Conservation (phyloP, 2,888 invertebrate genomes). For the Drosophila stalkeri region DNA sequence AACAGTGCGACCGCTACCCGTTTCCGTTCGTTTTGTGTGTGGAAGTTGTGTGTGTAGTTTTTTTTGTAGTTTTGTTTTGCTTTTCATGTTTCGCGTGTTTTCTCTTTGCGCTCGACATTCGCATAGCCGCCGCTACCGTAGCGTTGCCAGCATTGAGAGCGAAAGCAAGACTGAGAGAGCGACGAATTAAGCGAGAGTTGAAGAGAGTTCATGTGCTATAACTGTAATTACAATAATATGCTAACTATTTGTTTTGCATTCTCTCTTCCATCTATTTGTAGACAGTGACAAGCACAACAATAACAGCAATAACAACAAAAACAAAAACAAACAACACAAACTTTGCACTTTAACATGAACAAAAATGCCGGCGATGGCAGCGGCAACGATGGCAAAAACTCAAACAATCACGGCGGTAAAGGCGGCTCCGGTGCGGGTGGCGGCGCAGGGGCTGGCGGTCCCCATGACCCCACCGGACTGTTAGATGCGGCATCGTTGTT, state of each 20-base stretch:
- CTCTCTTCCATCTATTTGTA: constrained; percentile 18
- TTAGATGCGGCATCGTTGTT: constrained; percentile 93
- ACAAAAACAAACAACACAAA: constrained; percentile 14
- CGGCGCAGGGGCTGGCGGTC: constrained; percentile 76
- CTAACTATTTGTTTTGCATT: neutral
- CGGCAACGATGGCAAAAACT: constrained; percentile 83
- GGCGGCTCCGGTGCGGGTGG: constrained; percentile 85
- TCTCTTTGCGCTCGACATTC: constrained; percentile 52
- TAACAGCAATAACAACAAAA: constrained; percentile 11
- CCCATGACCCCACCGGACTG: constrained; percentile 88
- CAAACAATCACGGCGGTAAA: constrained; percentile 82
- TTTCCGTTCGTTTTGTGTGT: constrained; percentile 46
- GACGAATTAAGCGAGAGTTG: constrained; percentile 11
- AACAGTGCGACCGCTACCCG: constrained; percentile 37
- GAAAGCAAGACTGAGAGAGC: constrained; percentile 30
- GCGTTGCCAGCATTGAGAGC: constrained; percentile 61
- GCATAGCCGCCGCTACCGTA: constrained; percentile 30
- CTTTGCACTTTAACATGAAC: constrained; percentile 87
- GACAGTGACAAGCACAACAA: constrained; percentile 31
- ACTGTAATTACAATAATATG: constrained; percentile 3
- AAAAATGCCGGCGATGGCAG: constrained; percentile 91
- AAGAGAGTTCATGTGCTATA: constrained; percentile 7
- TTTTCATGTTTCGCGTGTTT: constrained; percentile 66
- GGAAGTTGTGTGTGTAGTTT: constrained; percentile 49
- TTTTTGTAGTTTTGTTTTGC: constrained; percentile 73